phyloP scores from a whole-genome alignment of 2,888 invertebrate genomes.

The Diaperis boleti region DNA sequence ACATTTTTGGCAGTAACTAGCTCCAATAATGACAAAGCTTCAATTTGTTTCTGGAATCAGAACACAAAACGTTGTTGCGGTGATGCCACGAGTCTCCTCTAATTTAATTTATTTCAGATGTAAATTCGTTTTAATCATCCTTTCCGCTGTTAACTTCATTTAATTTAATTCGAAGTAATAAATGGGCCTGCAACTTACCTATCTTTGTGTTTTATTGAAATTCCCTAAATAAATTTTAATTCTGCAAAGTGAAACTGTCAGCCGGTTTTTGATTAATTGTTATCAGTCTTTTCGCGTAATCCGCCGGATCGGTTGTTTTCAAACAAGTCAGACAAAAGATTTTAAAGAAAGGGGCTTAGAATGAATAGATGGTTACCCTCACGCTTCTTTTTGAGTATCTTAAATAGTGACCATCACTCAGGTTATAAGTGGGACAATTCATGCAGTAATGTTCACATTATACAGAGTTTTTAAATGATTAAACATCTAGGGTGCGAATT shows the following conservation, averaged over 20 bases:
- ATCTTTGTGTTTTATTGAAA: constrained; percentile 27
- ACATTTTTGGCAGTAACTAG: not conserved
- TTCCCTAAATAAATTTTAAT: constrained; percentile 21
- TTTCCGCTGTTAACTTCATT: constrained; percentile 26
- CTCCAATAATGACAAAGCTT: not conserved
- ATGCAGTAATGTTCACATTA: constrained; percentile 12
- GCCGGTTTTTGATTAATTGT: constrained; percentile 22
- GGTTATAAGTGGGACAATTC: constrained; percentile 10
- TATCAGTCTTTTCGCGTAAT: not conserved
- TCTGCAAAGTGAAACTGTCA: constrained; percentile 29
- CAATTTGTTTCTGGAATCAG: not conserved
- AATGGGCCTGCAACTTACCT: constrained; percentile 21
- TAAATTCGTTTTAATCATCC: constrained; percentile 25
- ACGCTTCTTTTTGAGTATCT: constrained; percentile 5
- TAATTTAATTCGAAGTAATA: constrained; percentile 25
- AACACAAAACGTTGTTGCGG: not conserved
- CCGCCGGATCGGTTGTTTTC: constrained; percentile 1
- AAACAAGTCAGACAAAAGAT: constrained; percentile 6
- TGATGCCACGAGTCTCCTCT: not conserved
- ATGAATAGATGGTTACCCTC: constrained; percentile 6
- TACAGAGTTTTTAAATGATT: no score
- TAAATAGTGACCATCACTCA: constrained; percentile 2
- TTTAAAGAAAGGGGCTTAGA: constrained; percentile 10
- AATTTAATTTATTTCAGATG: constrained; percentile 25
- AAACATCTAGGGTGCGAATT: no score